phyloP scores from a whole-genome alignment of 2,797 vertebrate species.

The Hoplostethus atlanticus region DNA sequence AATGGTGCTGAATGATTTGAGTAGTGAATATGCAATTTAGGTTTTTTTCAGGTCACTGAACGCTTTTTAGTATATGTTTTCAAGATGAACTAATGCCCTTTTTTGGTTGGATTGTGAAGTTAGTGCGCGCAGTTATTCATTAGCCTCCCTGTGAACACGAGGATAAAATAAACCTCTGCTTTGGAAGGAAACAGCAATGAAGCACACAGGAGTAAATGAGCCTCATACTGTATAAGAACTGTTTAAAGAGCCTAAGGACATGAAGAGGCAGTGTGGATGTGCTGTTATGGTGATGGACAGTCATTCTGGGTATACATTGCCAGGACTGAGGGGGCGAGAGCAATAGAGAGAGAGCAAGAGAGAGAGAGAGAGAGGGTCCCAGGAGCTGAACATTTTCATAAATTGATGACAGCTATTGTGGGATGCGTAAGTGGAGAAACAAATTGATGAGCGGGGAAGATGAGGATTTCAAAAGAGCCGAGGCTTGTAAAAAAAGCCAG shows the following conservation, averaged over 20 bases:
- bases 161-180: constrained; percentile 22
- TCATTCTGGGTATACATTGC: constrained; percentile 50
- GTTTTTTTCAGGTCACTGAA: not conserved
- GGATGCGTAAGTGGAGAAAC: constrained; percentile 46
- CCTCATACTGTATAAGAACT: constrained; percentile 8
- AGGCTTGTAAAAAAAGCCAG: constrained; percentile 36
- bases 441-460: constrained; percentile 49
- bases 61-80: too few relatives aligned
- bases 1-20: not conserved
- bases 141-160: not conserved
- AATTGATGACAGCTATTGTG: constrained; percentile 54
- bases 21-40: too few relatives aligned
- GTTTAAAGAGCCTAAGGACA: constrained; percentile 50
- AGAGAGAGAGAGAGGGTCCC: constrained; percentile 23
- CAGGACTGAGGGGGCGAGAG: constrained; percentile 59
- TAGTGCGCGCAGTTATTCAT: constrained; percentile 16
- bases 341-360: constrained; percentile 29
- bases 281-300: constrained; percentile 53
- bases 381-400: constrained; percentile 56
- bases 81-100: not conserved
- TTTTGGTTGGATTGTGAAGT: not conserved
- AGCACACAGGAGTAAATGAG: constrained; percentile 25
- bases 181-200: not conserved
- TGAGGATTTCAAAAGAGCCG: constrained; percentile 24
- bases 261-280: constrained; percentile 38